A percentile compares a stretch with the other conserved stretches of the same genome.
phyloP scores from a whole-genome alignment of 2,113 vertebrate genomes.

The Gnathonemus longibarbis region DNA sequence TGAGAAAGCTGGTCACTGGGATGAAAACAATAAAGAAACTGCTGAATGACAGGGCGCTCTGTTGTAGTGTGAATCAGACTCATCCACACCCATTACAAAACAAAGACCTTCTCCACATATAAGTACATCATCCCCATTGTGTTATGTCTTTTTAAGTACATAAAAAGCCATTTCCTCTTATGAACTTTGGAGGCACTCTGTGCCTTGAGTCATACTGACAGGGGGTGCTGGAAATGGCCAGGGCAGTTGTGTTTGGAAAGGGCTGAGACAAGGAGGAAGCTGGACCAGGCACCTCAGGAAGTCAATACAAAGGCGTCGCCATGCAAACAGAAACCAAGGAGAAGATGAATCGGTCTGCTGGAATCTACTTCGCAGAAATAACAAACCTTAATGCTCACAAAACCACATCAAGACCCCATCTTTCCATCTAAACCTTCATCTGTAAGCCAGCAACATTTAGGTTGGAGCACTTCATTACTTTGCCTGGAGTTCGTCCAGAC shows the following conservation, averaged over 20 bases:
- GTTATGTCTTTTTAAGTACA: background rate
- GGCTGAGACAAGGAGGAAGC: constrained; percentile 42
- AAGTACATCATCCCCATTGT: background rate
- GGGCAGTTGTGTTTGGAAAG: constrained; percentile 37
- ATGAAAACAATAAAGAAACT: background rate
- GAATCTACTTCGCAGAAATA: constrained; percentile 50
- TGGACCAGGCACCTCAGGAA: constrained; percentile 42
- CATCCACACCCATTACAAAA: background rate
- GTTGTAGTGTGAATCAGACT: background rate
- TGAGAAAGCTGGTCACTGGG: background rate
- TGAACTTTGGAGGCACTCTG: constrained; percentile 18
- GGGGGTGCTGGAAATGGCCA: constrained; percentile 17
- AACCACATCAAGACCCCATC: constrained; percentile 59
- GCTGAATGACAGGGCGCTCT: background rate
- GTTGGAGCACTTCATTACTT: constrained; percentile 43
- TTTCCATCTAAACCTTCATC: constrained; percentile 54
- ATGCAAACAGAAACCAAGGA: constrained; percentile 48
- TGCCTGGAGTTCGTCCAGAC: constrained; percentile 39
- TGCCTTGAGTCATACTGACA: constrained; percentile 9
- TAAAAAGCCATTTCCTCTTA: background rate
- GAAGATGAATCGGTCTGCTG: constrained; percentile 51
- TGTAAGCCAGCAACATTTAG: constrained; percentile 48
- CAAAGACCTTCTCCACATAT: background rate
- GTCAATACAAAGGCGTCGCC: constrained; percentile 37
- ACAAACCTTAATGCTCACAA: constrained; percentile 49